phyloP scores from a whole-genome alignment of 2,797 vertebrate species.

The Sebastes matsubarae region DNA sequence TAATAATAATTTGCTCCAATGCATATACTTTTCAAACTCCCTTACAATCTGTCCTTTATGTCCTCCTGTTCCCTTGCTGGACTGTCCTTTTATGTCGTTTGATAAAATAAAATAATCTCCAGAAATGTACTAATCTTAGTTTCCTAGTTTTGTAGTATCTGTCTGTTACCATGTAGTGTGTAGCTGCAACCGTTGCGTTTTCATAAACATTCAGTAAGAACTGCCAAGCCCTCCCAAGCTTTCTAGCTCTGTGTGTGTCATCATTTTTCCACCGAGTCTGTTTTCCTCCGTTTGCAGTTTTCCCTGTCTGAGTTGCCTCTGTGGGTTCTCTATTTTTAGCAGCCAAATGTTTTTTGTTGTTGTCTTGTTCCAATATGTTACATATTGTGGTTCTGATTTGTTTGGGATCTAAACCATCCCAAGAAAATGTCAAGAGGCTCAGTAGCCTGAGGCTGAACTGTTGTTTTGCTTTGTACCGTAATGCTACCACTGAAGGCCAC shows the following conservation, averaged over 20 bases:
- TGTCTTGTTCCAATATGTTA: constrained; percentile 8
- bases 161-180: neutral
- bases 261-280: constrained; percentile 11
- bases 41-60: neutral
- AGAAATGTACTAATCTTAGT: neutral
- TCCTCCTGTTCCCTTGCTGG: neutral
- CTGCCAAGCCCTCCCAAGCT: neutral
- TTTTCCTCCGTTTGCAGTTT: constrained; percentile 27
- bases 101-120: neutral
- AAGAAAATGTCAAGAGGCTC: neutral
- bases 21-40: neutral
- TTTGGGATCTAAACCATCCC: constrained; percentile 6
- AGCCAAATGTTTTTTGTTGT: neutral
- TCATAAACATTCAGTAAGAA: neutral
- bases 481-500: neutral
- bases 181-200: neutral
- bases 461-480: neutral
- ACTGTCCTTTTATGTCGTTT: neutral
- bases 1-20: neutral
- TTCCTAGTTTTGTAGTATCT: neutral
- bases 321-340: constrained; percentile 31
- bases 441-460: neutral
- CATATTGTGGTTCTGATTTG: constrained; percentile 5
- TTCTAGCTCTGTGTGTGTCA: constrained; percentile 10
- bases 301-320: constrained; percentile 7